These are phyloP conservation scores for Drosophila leonis DNA, from an alignment of 2,888 invertebrate species.

Conservation along the genomic window DNA sequence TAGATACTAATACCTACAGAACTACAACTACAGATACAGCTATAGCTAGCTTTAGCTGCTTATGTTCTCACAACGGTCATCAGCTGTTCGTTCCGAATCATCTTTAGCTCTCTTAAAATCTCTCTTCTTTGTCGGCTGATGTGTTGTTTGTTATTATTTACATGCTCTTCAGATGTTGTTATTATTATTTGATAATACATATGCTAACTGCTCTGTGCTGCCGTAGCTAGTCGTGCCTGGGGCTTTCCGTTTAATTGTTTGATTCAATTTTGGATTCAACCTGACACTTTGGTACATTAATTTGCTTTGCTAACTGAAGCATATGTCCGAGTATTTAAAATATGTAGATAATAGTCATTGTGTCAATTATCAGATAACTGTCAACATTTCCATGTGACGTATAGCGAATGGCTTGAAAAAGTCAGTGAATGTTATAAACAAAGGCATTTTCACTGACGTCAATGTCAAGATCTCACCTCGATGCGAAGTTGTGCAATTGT, in stretches of 20 bases:
- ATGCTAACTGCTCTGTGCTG: slow-evolving; percentile 40
- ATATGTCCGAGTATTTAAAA: background rate
- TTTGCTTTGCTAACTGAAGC: slow-evolving; percentile 51
- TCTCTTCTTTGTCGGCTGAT: background rate
- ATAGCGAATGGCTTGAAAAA: background rate
- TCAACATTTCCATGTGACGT: slow-evolving; percentile 26
- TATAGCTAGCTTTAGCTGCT: background rate
- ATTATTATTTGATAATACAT: slow-evolving; percentile 30
- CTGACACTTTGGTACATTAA: slow-evolving; percentile 52
- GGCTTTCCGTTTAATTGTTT: slow-evolving; percentile 43
- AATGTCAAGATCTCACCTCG: background rate
- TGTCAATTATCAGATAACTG: slow-evolving; percentile 17
- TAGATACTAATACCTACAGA: background rate
- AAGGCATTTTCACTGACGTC: slow-evolving; percentile 21
- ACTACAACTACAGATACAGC: background rate
- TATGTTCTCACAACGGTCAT: background rate
- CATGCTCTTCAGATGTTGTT: slow-evolving; percentile 16
- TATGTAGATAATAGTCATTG: background rate
- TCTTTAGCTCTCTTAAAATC: slow-evolving; percentile 5
- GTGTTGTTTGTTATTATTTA: background rate
- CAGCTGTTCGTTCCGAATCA: slow-evolving; percentile 25
- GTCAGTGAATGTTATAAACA: slow-evolving; percentile 1
- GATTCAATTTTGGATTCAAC: slow-evolving; percentile 44
- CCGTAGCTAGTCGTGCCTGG: slow-evolving; percentile 43
- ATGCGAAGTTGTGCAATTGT: background rate